These are phyloP conservation scores for Brotogeris chrysoptera DNA, from an alignment of 2,797 vertebrate genomes.

Conservation along the genomic window DNA sequence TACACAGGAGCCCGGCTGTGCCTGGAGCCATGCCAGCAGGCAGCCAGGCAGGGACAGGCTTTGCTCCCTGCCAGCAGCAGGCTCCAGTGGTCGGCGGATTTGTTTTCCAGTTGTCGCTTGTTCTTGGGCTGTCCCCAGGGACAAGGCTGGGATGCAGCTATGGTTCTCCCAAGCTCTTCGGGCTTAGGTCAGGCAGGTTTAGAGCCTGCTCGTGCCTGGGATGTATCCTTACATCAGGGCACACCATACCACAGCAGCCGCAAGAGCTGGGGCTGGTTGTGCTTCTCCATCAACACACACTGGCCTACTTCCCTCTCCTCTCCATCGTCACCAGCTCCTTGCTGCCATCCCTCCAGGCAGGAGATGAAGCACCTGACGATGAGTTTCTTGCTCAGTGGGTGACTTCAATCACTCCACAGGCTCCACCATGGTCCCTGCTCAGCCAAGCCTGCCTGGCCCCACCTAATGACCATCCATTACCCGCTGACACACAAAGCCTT, in stretches of 20 bases:
- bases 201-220: fast-evolving
- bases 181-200: background rate
- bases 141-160: background rate
- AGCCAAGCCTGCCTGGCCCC: background rate
- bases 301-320: background rate
- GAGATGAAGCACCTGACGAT: background rate
- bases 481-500: conserved; percentile 27
- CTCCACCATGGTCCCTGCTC: background rate
- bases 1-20: background rate
- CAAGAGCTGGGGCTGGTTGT: background rate
- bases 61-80: conserved; percentile 17
- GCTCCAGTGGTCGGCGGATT: conserved; percentile 18
- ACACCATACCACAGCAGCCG: background rate
- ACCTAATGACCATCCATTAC: conserved; percentile 33
- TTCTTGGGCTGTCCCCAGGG: conserved; percentile 17
- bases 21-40: conserved; percentile 28
- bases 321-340: background rate
- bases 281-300: fast-evolving
- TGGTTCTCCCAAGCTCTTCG: background rate
- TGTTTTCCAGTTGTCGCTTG: background rate
- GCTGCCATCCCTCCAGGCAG: background rate
- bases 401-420: background rate
- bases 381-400: background rate
- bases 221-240: background rate
- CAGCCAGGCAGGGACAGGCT: conserved; percentile 6